Conservation (phyloP, 2,113 vertebrate species). For the Trematomus loennbergii region DNA sequence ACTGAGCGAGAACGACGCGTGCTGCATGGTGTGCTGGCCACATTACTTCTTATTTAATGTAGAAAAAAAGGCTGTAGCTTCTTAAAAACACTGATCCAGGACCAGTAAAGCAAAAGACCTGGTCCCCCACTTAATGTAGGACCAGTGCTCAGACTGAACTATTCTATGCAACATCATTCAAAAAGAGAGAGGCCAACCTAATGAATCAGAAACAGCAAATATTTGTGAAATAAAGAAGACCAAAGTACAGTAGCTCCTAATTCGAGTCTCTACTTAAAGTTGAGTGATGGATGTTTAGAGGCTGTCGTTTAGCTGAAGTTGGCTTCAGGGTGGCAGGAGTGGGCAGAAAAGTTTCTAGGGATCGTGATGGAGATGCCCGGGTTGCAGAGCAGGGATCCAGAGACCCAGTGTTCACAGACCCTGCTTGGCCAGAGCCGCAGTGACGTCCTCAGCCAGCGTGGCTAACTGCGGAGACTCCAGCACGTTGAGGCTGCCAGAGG, state of each 20-base stretch:
- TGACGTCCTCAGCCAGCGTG: slow-evolving; percentile 97
- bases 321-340: slow-evolving; percentile 58
- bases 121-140: slow-evolving; percentile 43
- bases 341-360: slow-evolving; percentile 55
- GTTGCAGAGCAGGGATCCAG: slow-evolving; percentile 24
- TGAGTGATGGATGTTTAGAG: slow-evolving; percentile 52
- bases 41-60: slow-evolving; percentile 63
- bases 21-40: slow-evolving; percentile 70
- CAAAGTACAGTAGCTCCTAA: slow-evolving; percentile 69
- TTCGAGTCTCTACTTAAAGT: slow-evolving; percentile 66
- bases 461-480: slow-evolving; percentile 95
- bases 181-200: slow-evolving; percentile 64
- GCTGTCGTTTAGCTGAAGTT: slow-evolving; percentile 48
- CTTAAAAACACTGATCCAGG: slow-evolving; percentile 71
- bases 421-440: slow-evolving; percentile 97
- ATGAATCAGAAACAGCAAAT: slow-evolving; percentile 61
- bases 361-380: slow-evolving; percentile 33
- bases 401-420: slow-evolving; percentile 91
- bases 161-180: slow-evolving; percentile 77
- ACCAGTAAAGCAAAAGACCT: slow-evolving; percentile 60
- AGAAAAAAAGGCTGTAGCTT: slow-evolving; percentile 70
- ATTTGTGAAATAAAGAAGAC: slow-evolving; percentile 60
- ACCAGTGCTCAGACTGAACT: slow-evolving; percentile 66
- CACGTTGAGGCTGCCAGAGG: slow-evolving; percentile 97
- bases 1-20: slow-evolving; percentile 77